These are phyloP conservation scores for Puntigrus tetrazona DNA, from an alignment of 2,113 vertebrate genomes.

Conservation along the genomic window DNA sequence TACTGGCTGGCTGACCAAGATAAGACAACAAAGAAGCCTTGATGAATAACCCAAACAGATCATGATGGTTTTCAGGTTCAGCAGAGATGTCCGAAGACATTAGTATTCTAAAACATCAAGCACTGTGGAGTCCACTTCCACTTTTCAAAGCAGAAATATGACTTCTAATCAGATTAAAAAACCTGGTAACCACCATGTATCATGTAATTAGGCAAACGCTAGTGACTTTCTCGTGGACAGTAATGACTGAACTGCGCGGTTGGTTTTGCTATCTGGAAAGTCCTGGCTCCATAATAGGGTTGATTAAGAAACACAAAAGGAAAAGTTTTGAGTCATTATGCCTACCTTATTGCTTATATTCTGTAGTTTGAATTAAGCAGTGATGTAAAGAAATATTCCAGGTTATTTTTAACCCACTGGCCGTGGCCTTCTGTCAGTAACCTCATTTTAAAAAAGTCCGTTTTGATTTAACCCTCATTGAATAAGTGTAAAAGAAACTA, in stretches of 20 bases:
- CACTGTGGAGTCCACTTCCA: not conserved
- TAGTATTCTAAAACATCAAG: not conserved
- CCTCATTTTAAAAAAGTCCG: no score
- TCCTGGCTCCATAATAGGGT: constrained; percentile 57
- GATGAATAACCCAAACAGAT: not conserved
- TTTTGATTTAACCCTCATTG: not conserved
- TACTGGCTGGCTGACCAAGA: not conserved
- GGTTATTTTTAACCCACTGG: not conserved
- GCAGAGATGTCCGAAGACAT: not conserved
- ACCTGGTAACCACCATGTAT: not conserved
- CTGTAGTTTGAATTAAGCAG: not conserved
- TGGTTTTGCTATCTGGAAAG: constrained; percentile 54
- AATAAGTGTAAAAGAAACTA: not conserved
- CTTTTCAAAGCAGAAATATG: not conserved
- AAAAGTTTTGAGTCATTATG: not conserved
- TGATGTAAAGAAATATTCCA: not conserved
- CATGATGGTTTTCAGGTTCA: not conserved
- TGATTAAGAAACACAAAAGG: constrained; percentile 58
- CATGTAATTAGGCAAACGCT: not conserved
- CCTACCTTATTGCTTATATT: not conserved
- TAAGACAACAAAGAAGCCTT: no score
- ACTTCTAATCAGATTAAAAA: not conserved
- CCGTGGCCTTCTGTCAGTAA: not conserved
- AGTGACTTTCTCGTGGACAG: constrained; percentile 57
- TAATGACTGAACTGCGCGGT: constrained; percentile 60